phyloP scores from a whole-genome alignment of 2,113 vertebrate genomes.

The Scytalopus superciliaris region DNA sequence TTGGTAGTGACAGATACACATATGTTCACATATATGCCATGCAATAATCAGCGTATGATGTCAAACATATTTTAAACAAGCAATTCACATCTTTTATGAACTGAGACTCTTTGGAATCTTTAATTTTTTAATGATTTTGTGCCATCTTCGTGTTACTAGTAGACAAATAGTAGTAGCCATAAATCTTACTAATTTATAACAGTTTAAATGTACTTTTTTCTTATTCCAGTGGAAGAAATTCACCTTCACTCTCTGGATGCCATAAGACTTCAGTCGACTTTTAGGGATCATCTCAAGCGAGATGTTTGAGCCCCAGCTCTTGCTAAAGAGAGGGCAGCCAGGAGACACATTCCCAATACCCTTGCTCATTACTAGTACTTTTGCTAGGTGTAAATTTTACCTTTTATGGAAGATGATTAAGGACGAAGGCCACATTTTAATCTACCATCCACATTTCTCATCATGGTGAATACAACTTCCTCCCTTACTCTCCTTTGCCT shows the following conservation, averaged over 20 bases:
- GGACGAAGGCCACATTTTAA: neutral
- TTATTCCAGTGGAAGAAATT: neutral
- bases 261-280: neutral
- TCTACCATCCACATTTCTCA: neutral
- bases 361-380: neutral
- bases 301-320: neutral
- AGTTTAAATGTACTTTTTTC: neutral
- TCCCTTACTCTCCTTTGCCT: neutral
- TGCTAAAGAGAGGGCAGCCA: neutral
- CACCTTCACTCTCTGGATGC: neutral
- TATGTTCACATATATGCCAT: neutral
- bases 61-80: neutral
- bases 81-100: neutral
- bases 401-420: rapidly evolving
- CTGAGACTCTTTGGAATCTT: neutral
- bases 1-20: neutral
- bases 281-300: neutral
- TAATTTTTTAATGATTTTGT: neutral
- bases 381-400: neutral
- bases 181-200: neutral
- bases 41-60: neutral
- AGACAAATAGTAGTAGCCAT: neutral
- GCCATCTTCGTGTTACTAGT: neutral
- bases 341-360: neutral
- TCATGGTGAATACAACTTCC: neutral